These are phyloP conservation scores for Crematogaster levior DNA, from an alignment of 2,888 invertebrate species.

Conservation along the genomic window DNA sequence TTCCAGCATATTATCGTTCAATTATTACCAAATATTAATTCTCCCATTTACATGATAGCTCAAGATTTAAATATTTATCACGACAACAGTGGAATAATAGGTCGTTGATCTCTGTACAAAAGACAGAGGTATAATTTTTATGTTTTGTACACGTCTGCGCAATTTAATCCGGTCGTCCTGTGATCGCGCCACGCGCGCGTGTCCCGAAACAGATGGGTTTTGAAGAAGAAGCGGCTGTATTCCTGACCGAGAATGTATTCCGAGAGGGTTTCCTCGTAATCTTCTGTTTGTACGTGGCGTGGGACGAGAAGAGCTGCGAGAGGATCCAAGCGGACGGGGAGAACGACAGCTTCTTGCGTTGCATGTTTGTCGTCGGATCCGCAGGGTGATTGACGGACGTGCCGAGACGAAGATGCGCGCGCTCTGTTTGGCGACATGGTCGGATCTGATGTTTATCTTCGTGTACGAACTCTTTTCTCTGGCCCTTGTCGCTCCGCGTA, in stretches of 20 bases:
- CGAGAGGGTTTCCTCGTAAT: constrained; percentile 69
- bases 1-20: neutral
- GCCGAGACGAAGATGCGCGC: constrained; percentile 65
- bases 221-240: constrained; percentile 60
- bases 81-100: neutral
- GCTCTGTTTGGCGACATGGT: constrained; percentile 66
- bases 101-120: constrained; percentile 5
- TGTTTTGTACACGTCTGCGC: constrained; percentile 30
- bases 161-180: constrained; percentile 36
- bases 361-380: constrained; percentile 70
- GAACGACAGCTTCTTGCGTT: constrained; percentile 72
- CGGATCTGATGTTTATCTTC: constrained; percentile 74
- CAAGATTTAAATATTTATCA: neutral
- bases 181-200: constrained; percentile 66
- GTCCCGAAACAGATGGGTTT: constrained; percentile 60
- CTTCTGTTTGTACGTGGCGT: constrained; percentile 66
- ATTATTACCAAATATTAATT: constrained; percentile 6
- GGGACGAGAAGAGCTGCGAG: constrained; percentile 41
- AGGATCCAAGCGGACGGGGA: constrained; percentile 31
- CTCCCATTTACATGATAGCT: neutral
- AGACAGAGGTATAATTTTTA: constrained; percentile 23
- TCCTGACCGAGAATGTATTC: constrained; percentile 67
- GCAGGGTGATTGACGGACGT: constrained; percentile 73
- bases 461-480: constrained; percentile 64
- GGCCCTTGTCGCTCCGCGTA: constrained; percentile 39